Conservation (phyloP, 2,797 vertebrate species). For the Molossus molossus region DNA sequence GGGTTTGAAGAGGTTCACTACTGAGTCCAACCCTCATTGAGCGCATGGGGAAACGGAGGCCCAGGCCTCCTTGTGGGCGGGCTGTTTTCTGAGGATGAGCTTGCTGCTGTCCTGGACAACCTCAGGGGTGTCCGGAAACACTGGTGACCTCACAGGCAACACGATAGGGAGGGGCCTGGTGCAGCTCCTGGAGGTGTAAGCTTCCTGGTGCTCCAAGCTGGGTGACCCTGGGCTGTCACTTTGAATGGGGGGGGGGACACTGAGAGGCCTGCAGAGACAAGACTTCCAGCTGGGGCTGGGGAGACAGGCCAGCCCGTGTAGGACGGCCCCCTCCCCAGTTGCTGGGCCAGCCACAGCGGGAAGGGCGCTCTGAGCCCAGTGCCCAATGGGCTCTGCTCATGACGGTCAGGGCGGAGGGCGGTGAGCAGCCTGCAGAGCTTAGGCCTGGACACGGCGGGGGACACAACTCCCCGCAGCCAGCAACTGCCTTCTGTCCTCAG, state of each 20-base stretch:
- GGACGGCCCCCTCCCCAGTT: too few species aligned
- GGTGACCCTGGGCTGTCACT: not conserved
- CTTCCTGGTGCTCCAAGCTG: rapidly evolving
- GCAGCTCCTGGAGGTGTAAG: rapidly evolving
- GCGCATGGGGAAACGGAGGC: constrained; percentile 12
- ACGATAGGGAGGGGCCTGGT: rapidly evolving
- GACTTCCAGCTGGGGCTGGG: not conserved
- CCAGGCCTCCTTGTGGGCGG: not conserved
- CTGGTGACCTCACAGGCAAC: rapidly evolving
- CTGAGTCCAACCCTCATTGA: not conserved
- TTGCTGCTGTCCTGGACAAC: not conserved
- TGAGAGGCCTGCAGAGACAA: not conserved
- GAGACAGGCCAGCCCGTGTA: not conserved
- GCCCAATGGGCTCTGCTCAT: rapidly evolving
- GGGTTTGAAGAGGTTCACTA: not conserved
- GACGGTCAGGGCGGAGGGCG: rapidly evolving
- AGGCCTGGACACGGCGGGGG: rapidly evolving
- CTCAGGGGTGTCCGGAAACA: not conserved
- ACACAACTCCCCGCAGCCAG: not conserved
- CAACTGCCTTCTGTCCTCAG: too few species aligned
- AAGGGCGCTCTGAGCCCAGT: not conserved
- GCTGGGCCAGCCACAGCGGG: rapidly evolving
- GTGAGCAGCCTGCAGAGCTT: not conserved
- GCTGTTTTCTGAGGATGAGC: not conserved
- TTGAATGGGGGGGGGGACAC: not conserved